Conservation (phyloP, 2,797 vertebrate genomes). For the Gambelia wislizenii region DNA sequence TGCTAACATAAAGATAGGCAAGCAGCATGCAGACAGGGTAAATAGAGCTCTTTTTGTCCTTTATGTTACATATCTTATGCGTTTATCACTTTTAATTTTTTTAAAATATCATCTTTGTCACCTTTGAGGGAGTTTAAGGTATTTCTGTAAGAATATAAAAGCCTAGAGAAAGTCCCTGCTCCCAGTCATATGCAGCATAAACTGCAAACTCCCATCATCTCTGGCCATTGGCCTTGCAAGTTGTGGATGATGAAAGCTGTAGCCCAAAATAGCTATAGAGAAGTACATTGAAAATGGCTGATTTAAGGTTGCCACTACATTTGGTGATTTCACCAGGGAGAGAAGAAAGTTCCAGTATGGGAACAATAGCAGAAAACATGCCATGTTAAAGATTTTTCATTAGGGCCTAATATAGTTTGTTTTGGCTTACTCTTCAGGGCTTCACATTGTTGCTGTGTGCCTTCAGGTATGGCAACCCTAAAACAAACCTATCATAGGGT, state of each 20-base stretch:
- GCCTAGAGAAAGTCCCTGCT: background rate
- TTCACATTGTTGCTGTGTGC: too few relatives aligned
- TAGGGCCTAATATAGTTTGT: background rate
- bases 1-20: constrained; percentile 35
- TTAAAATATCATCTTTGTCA: constrained; percentile 10
- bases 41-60: constrained; percentile 34
- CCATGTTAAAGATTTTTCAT: background rate
- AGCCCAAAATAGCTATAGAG: background rate
- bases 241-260: background rate
- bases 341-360: background rate
- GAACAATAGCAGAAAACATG: background rate
- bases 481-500: too few relatives aligned
- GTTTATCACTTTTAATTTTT: constrained; percentile 9
- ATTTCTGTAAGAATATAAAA: constrained; percentile 12
- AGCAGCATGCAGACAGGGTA: constrained; percentile 26
- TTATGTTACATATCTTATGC: constrained; percentile 31
- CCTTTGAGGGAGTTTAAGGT: background rate
- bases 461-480: too few relatives aligned
- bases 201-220: background rate
- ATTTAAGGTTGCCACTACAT: too few relatives aligned
- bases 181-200: background rate
- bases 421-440: background rate
- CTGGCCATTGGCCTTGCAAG: background rate
- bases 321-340: background rate
- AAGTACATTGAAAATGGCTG: too few relatives aligned